Evolutionary conservation across 2,113 vertebrate genomes (phyloP).

Genomic region (Spermophilus dauricus): DNA sequence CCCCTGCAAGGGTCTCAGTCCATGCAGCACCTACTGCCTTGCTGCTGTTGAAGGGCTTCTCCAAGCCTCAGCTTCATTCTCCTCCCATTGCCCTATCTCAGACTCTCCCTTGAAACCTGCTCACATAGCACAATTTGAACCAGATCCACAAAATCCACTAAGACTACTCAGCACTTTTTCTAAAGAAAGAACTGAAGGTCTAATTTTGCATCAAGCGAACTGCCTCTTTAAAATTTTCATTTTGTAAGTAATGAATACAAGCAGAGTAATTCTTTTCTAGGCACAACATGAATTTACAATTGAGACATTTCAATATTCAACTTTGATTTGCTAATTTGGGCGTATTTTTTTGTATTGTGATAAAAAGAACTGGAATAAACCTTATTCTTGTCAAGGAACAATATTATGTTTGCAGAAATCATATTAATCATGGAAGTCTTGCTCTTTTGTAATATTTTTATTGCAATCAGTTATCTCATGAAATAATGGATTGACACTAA

Average conservation of each 20-base stretch:
- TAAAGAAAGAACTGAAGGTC: background rate
- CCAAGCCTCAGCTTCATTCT: background rate
- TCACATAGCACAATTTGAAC: background rate
- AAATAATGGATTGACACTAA: background rate
- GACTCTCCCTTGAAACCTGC: background rate
- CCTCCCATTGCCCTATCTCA: background rate
- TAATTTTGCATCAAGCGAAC: background rate
- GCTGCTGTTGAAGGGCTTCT: background rate
- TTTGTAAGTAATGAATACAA: background rate
- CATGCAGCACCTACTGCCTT: background rate
- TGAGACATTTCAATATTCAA: background rate
- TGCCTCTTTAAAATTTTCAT: background rate
- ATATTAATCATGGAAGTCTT: background rate
- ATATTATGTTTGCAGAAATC: background rate
- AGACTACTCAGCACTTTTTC: background rate
- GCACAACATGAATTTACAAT: background rate
- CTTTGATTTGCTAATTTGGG: background rate
- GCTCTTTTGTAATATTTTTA: slow-evolving; percentile 4
- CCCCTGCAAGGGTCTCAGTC: background rate
- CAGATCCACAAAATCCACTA: background rate
- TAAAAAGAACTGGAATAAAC: background rate
- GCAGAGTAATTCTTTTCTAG: background rate
- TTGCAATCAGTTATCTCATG: background rate
- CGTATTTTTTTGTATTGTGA: background rate
- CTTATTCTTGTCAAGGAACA: background rate